Evolutionary conservation across 2,888 invertebrate species (phyloP).

Genomic region (Oligia strigilis): DNA sequence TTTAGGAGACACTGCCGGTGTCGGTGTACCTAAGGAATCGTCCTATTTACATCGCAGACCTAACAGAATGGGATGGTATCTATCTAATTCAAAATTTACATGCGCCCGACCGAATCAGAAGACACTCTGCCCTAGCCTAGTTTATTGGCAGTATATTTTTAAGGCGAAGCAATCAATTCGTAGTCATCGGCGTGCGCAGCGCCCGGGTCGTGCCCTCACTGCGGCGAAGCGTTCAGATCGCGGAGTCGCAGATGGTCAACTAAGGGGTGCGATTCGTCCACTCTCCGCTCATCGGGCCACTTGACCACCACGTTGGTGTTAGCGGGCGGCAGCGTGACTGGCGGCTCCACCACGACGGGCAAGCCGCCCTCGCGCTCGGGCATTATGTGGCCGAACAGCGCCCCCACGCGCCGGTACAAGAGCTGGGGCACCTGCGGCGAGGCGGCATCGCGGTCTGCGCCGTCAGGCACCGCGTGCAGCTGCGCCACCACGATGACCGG

Average conservation of each 20-base stretch:
- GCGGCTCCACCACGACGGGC: constrained; percentile 85
- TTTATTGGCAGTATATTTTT: constrained; percentile 77
- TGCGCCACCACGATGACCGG: constrained; percentile 82
- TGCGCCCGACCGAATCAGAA: constrained; percentile 77
- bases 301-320: constrained; percentile 83
- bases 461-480: constrained; percentile 68
- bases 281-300: constrained; percentile 82
- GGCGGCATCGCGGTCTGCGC: constrained; percentile 63
- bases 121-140: constrained; percentile 76
- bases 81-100: constrained; percentile 71
- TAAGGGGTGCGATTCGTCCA: constrained; percentile 78
- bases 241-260: constrained; percentile 83
- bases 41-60: constrained; percentile 78
- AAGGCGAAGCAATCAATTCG: constrained; percentile 80
- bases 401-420: constrained; percentile 82
- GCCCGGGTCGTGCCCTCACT: constrained; percentile 74
- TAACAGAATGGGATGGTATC: constrained; percentile 73
- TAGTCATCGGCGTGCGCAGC: constrained; percentile 70
- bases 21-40: constrained; percentile 62
- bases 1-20: constrained; percentile 61
- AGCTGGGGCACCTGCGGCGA: constrained; percentile 74
- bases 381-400: constrained; percentile 82
- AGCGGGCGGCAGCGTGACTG: constrained; percentile 83
- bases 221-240: constrained; percentile 81
- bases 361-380: constrained; percentile 82